Evolutionary conservation across 2,888 invertebrate species (phyloP).

Genomic region (Malthinus flaveolus): DNA sequence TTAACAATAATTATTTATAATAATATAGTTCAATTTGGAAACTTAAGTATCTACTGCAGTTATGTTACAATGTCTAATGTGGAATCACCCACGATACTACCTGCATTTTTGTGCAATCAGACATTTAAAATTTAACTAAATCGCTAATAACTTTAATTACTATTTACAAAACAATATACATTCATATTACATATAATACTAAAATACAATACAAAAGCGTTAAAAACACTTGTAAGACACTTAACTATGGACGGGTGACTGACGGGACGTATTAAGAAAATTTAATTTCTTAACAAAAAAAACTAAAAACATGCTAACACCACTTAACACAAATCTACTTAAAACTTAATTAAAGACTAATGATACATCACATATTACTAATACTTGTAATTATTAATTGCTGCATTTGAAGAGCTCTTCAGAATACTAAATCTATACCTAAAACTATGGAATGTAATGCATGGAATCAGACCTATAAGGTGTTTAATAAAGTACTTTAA

Average conservation of each 20-base stretch:
- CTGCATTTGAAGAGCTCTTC: constrained; percentile 29
- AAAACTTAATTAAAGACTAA: background rate
- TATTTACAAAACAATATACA: no score
- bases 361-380: constrained; percentile 12
- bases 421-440: background rate
- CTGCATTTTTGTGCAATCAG: no score
- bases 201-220: no score
- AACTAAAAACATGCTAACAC: constrained; percentile 19
- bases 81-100: no score
- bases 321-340: background rate
- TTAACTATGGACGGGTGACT: constrained; percentile 35
- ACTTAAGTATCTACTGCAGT: no score
- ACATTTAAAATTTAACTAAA: no score
- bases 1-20: no score
- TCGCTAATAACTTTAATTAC: no score
- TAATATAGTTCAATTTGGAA: no score
- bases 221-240: background rate
- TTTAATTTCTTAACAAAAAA: constrained; percentile 24
- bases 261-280: constrained; percentile 33
- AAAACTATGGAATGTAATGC: constrained; percentile 36
- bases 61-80: no score
- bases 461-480: constrained; percentile 26
- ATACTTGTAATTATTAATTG: constrained; percentile 19
- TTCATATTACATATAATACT: no score
- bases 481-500: background rate